phyloP scores from a whole-genome alignment of 2,113 vertebrate genomes.

The Ptychochromis oligacanthus region DNA sequence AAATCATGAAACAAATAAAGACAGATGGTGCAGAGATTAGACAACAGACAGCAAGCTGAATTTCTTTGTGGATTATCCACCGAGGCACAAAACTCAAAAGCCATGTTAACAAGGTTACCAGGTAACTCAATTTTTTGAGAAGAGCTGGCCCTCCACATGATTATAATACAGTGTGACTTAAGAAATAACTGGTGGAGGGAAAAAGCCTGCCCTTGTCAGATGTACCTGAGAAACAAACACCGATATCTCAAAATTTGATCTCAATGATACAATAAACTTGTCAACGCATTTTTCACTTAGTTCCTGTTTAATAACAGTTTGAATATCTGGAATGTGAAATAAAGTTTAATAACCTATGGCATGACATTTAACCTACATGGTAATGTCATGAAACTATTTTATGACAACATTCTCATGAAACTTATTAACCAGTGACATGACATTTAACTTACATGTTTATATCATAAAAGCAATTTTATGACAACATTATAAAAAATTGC shows the following conservation, averaged over 20 bases:
- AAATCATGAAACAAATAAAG: slow-evolving; percentile 47
- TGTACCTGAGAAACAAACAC: not conserved
- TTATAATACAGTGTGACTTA: not conserved
- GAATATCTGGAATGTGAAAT: not conserved
- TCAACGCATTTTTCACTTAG: not conserved
- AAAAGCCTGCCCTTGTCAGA: not conserved
- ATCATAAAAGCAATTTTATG: not conserved
- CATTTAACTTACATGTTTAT: not conserved
- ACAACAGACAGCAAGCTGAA: slow-evolving; percentile 37
- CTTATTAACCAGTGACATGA: no score
- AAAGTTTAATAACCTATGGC: not conserved
- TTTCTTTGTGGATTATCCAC: not conserved
- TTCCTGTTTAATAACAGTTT: not conserved
- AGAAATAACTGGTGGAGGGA: not conserved
- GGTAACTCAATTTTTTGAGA: not conserved
- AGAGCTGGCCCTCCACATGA: not conserved
- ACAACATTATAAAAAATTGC: not conserved
- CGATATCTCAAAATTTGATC: not conserved
- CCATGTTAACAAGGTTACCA: not conserved
- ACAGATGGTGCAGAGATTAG: slow-evolving; percentile 55
- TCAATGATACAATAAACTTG: not conserved
- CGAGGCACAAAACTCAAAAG: not conserved
- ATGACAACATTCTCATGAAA: no score
- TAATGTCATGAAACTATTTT: no score
- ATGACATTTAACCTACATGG: not conserved